Percentiles rank a stretch among this genome's conserved stretches.
Conservation (phyloP, 2,797 vertebrate genomes). For the Phataginus tricuspis region DNA sequence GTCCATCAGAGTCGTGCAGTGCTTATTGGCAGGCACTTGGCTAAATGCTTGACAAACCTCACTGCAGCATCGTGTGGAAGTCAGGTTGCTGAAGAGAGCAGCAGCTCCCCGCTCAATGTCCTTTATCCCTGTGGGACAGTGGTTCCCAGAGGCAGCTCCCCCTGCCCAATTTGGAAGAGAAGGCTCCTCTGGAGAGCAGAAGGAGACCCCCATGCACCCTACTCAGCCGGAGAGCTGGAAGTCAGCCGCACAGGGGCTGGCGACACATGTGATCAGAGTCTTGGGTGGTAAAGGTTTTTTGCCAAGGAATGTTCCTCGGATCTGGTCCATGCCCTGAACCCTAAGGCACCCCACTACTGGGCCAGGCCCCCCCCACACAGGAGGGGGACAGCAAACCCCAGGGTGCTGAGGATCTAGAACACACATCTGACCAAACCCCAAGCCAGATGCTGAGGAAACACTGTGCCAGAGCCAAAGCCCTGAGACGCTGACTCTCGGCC, state of each 20-base stretch:
- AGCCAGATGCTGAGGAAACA: background rate
- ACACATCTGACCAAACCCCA: background rate
- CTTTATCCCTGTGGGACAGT: no score
- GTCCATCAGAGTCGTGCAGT: background rate
- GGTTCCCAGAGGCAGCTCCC: background rate
- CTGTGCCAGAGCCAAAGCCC: background rate
- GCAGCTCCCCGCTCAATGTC: background rate
- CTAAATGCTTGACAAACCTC: background rate
- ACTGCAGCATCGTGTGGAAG: background rate
- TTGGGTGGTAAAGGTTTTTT: background rate
- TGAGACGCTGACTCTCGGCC: background rate
- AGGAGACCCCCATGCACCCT: fast-evolving
- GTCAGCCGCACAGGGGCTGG: background rate
- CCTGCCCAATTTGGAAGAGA: background rate
- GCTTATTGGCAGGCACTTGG: background rate
- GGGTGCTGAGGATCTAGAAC: background rate
- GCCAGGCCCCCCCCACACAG: background rate
- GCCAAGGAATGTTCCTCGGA: background rate
- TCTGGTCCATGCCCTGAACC: background rate
- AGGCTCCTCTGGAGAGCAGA: background rate
- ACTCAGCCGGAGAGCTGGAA: background rate
- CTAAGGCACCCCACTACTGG: no score
- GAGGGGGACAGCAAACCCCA: background rate
- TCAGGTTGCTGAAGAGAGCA: background rate
- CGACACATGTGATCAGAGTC: background rate